Evolutionary conservation across 1,140 invertebrate species (phyloP).

Genomic region (Saxidomus purpurata): DNA sequence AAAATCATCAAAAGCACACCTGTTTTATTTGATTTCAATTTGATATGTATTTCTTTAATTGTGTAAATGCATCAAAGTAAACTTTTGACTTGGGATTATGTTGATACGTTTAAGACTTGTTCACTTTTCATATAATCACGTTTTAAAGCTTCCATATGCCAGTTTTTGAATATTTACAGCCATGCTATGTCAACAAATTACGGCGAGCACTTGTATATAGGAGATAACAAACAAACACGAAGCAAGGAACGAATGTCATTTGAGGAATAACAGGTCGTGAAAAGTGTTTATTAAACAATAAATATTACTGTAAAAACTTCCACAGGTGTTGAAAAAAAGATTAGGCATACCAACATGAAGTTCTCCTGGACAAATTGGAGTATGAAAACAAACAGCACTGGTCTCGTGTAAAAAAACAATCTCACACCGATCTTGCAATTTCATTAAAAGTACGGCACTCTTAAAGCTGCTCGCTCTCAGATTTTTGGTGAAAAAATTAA

Average conservation of each 20-base stretch:
- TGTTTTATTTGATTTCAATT: slow-evolving; percentile 46
- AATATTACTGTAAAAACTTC: slow-evolving; percentile 23
- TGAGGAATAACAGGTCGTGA: slow-evolving; percentile 39
- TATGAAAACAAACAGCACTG: too few species aligned
- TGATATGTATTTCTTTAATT: slow-evolving; percentile 56
- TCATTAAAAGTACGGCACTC: too few species aligned
- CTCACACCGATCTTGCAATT: too few species aligned
- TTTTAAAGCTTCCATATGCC: slow-evolving; percentile 34
- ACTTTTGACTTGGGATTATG: slow-evolving; percentile 16
- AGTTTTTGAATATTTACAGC: slow-evolving; percentile 43
- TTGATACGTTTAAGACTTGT: slow-evolving; percentile 41
- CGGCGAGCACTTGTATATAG: neutral
- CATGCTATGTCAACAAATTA: slow-evolving; percentile 54
- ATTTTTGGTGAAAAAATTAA: too few species aligned
- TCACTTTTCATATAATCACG: slow-evolving; percentile 58
- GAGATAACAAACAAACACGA: slow-evolving; percentile 42
- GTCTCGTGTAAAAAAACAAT: too few species aligned
- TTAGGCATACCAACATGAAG: slow-evolving; percentile 42
- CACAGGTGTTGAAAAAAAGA: slow-evolving; percentile 19
- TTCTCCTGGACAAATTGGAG: neutral
- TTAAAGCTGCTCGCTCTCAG: too few species aligned
- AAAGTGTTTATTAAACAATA: slow-evolving; percentile 52
- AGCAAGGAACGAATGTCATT: slow-evolving; percentile 27
- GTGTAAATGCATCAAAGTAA: slow-evolving; percentile 47
- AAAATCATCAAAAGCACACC: slow-evolving; percentile 35